Percentiles rank a stretch among this genome's conserved stretches.
These are phyloP conservation scores for Operophtera brumata DNA, from an alignment of 2,888 invertebrate species.

Conservation along the genomic window DNA sequence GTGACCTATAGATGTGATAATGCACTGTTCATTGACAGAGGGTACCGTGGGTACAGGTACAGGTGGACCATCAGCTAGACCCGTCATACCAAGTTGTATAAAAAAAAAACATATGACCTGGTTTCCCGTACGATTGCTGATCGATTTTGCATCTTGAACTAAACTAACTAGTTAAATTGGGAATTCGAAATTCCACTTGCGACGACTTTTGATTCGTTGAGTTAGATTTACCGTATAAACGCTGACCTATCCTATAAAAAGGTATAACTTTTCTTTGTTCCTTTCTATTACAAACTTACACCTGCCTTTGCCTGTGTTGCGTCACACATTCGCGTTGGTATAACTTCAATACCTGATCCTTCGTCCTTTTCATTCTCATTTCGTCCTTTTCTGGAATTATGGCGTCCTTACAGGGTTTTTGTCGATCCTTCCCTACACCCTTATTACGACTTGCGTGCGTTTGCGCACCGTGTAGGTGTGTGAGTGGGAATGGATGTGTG, in stretches of 20 bases:
- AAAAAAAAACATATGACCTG: too few species aligned
- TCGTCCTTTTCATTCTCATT: slow-evolving; percentile 52
- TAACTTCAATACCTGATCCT: slow-evolving; percentile 65
- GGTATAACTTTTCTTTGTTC: slow-evolving; percentile 62
- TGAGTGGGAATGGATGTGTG: slow-evolving; percentile 44
- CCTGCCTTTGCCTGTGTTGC: slow-evolving; percentile 70
- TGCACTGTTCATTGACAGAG: too few species aligned
- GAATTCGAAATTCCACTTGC: background rate
- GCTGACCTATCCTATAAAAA: slow-evolving; percentile 70
- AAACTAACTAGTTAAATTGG: background rate
- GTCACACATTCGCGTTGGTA: slow-evolving; percentile 70
- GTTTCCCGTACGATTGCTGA: slow-evolving; percentile 20
- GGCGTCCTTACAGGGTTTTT: slow-evolving; percentile 64
- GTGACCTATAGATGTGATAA: too few species aligned
- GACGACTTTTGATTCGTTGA: background rate
- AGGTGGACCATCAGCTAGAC: too few species aligned
- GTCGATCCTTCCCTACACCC: slow-evolving; percentile 63
- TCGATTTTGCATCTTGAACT: slow-evolving; percentile 22
- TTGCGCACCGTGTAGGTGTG: slow-evolving; percentile 60
- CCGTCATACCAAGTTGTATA: too few species aligned
- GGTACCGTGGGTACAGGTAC: too few species aligned
- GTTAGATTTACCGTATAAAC: slow-evolving; percentile 18
- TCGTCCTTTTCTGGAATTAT: slow-evolving; percentile 52
- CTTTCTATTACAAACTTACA: slow-evolving; percentile 63
- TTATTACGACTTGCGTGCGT: slow-evolving; percentile 64